Conservation (phyloP, 2,113 vertebrate species). For the Notothenia coriiceps region DNA sequence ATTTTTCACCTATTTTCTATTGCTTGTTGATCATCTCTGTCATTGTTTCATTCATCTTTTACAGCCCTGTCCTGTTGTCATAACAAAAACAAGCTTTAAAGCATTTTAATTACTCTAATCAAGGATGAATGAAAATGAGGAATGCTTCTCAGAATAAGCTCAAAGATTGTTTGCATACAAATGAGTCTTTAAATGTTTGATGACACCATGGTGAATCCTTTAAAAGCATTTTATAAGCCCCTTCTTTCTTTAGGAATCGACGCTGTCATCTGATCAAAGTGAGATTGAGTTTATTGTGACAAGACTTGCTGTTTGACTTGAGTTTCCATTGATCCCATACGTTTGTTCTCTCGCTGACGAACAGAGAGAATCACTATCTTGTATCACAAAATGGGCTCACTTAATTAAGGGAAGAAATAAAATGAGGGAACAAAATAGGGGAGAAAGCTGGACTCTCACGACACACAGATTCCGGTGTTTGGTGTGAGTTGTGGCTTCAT, state of each 20-base stretch:
- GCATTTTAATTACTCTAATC: neutral
- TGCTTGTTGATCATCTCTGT: neutral
- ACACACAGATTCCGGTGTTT: neutral
- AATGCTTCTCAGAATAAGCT: neutral
- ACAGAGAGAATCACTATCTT: neutral
- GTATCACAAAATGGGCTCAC: slow-evolving; percentile 1
- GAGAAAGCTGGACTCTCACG: neutral
- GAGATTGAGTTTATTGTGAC: neutral
- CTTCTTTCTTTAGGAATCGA: slow-evolving; percentile 3
- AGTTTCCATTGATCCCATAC: slow-evolving; percentile 1
- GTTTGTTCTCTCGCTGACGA: neutral
- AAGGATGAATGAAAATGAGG: neutral
- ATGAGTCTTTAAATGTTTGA: neutral
- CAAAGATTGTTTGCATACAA: neutral
- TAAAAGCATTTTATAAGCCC: neutral
- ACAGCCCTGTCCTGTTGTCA: neutral
- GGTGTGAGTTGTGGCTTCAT: neutral
- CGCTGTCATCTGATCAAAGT: slow-evolving; percentile 20
- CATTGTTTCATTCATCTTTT: neutral
- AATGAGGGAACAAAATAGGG: neutral
- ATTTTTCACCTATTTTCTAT: neutral
- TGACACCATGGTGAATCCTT: neutral
- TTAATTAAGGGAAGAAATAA: neutral
- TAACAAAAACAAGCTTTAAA: neutral
- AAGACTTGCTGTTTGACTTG: neutral